These are phyloP conservation scores for Deladenus siricidicola DNA, from an alignment of 2,888 invertebrate genomes.

Conservation along the genomic window DNA sequence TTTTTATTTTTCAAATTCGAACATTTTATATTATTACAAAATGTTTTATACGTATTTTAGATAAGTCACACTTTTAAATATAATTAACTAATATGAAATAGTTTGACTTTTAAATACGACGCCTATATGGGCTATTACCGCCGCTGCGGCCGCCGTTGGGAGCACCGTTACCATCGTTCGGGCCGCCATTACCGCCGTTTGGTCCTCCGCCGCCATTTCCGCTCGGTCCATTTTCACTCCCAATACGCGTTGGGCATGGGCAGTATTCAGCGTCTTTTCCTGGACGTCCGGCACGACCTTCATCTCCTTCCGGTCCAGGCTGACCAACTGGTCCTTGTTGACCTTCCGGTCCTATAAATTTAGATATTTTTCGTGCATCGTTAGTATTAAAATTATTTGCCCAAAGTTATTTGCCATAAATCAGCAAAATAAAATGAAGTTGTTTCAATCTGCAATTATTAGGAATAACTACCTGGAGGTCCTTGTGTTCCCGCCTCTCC, in stretches of 20 bases:
- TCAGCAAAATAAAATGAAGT: not conserved
- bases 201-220: not conserved
- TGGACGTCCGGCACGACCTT: constrained; percentile 38
- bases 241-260: constrained; percentile 14
- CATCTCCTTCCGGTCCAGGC: constrained; percentile 32
- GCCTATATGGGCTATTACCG: too few relatives aligned
- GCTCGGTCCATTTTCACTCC: not conserved
- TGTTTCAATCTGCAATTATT: too few relatives aligned
- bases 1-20: too few relatives aligned
- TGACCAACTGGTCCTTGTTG: constrained; percentile 7
- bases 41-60: too few relatives aligned
- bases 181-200: not conserved
- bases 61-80: too few relatives aligned
- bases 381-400: too few relatives aligned
- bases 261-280: constrained; percentile 52
- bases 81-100: too few relatives aligned
- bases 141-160: too few relatives aligned
- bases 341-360: constrained; percentile 11
- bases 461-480: not conserved
- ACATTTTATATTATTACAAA: too few relatives aligned
- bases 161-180: too few relatives aligned
- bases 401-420: not conserved
- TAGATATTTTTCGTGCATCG: not conserved
- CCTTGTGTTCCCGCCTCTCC: constrained; percentile 13
- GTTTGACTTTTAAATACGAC: too few relatives aligned